Percentiles rank a stretch among this genome's conserved stretches.
phyloP scores from a whole-genome alignment of 2,113 vertebrate species.

The Anhinga rufa region DNA sequence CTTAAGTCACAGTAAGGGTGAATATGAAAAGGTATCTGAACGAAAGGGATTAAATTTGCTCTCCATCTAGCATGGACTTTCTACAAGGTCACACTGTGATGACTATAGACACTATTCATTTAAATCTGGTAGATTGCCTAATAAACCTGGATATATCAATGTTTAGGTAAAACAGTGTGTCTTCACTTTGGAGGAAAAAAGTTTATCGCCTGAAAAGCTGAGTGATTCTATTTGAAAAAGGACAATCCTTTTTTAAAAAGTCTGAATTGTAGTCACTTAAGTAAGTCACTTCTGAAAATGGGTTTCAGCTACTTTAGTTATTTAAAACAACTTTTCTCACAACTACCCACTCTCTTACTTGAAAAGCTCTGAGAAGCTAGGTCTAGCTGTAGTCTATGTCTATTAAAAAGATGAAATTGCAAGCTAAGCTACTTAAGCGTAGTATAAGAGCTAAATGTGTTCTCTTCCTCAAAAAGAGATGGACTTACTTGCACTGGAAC shows the following conservation, averaged over 20 bases:
- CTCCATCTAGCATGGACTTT: neutral
- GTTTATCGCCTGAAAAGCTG: neutral
- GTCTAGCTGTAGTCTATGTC: neutral
- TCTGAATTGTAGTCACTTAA: neutral
- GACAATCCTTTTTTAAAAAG: neutral
- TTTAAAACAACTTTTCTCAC: neutral
- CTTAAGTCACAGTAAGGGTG: neutral
- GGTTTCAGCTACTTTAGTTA: neutral
- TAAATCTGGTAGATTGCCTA: neutral
- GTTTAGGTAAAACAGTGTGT: neutral
- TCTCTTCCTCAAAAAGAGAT: neutral
- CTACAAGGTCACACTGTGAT: neutral
- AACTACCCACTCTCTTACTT: neutral
- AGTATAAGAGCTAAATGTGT: neutral
- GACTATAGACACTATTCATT: neutral
- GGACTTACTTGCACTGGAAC: slow-evolving; percentile 1
- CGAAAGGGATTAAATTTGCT: neutral
- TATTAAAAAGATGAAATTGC: neutral
- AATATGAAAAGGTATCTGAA: neutral
- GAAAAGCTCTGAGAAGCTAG: neutral
- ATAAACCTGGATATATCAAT: neutral
- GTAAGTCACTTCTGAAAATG: neutral
- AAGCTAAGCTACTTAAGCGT: neutral
- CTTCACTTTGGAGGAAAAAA: neutral
- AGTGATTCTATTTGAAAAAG: neutral